Base-by-base conservation (phyloP, 1,140 invertebrate genomes). In the Stenopsyche tienmushanensis region DNA sequence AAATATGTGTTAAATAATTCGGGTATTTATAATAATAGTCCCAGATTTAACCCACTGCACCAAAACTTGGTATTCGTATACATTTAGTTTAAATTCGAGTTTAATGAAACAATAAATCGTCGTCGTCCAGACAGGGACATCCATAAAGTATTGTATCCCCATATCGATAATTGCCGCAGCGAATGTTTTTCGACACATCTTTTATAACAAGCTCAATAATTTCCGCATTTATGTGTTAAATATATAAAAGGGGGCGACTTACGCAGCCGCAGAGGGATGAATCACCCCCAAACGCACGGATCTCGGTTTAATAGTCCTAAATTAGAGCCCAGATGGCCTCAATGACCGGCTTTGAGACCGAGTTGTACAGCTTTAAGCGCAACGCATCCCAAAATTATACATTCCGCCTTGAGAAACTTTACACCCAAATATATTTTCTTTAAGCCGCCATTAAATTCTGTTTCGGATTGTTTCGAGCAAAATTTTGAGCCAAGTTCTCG, bases 291-390 rank as follows among this genome's bases (percentile, higher is more conserved):
- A 23, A 26, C 34, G 20, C 17, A 49, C 39, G 49, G 62, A 68
- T 68, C 62, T 68, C 49, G 50, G 55, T 64, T 64, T 68, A 68
- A 68, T 68, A 65, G 66, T 62, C 66, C 66, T 65, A 68, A 68
- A 68, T 68, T 64, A 68, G 62, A 26, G 54, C 41, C 55, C 66
- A 68, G 62, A 68, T 68, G 66, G 62, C 47, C 55, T 29, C 47
- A 68, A 68, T 65, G 66, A 65, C 62, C 54, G 62, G 60, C 45
- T 64, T 63, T 44, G 52, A 44, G 42, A 41, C 21, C 57, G 44
- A 60, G 21, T 60, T 60, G 44, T 60, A 60, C 42, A 21, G 57
- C 39, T 60, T 47, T 29, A 57, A 57, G 41, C 34, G 54, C 54
- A 57, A 41, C 42, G 42, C 57, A 49, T 47, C 57, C 39, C 29